phyloP scores from a whole-genome alignment of 2,888 invertebrate species.

The Diarsia rubi region DNA sequence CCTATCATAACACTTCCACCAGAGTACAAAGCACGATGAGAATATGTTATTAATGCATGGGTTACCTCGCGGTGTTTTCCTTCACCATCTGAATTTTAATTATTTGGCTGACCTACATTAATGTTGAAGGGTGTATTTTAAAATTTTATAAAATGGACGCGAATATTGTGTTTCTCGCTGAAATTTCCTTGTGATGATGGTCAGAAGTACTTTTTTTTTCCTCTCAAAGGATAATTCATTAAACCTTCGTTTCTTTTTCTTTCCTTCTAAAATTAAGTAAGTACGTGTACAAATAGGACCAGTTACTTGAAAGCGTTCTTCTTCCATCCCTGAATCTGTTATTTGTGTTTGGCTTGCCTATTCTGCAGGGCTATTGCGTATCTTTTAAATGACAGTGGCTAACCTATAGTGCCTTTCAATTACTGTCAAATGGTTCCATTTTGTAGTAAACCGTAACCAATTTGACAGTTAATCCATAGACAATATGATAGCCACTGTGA shows the following conservation, averaged over 20 bases:
- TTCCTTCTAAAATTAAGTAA: neutral
- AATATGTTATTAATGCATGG: conserved; percentile 58
- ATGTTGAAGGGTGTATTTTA: conserved; percentile 37
- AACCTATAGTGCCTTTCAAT: too few species aligned
- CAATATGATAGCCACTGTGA: too few species aligned
- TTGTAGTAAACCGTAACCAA: too few species aligned
- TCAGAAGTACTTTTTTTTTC: neutral
- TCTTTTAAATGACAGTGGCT: too few species aligned
- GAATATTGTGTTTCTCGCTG: conserved; percentile 26
- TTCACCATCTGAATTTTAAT: conserved; percentile 54
- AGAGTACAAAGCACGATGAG: conserved; percentile 43
- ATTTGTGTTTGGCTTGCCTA: neutral
- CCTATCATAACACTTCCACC: conserved; percentile 33
- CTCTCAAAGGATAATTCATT: neutral
- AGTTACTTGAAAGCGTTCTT: neutral
- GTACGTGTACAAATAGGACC: neutral
- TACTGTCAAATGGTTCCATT: too few species aligned
- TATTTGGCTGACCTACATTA: conserved; percentile 49
- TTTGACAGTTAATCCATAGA: too few species aligned
- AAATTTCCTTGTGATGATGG: conserved; percentile 1
- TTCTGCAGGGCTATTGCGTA: too few species aligned
- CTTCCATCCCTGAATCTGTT: neutral
- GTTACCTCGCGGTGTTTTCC: conserved; percentile 48
- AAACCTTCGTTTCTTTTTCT: neutral
- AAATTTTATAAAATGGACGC: conserved; percentile 31